Percentiles rank a stretch among this genome's conserved stretches.
phyloP scores from a whole-genome alignment of 1,140 invertebrate genomes.

The Homarus americanus region DNA sequence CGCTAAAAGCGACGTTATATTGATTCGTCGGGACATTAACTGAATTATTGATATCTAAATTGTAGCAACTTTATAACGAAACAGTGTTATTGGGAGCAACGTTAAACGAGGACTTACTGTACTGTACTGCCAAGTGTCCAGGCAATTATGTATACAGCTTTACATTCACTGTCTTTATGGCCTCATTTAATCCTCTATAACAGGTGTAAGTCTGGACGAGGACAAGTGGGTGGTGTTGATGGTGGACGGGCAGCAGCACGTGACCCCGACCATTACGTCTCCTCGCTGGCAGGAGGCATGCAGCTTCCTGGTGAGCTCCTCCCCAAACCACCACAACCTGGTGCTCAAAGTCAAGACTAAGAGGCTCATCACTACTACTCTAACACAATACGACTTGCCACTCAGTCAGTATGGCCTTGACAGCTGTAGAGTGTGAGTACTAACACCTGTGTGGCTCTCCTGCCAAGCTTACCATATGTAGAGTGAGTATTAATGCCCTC shows the following conservation, averaged over 20 bases:
- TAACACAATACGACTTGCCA: conserved; percentile 80
- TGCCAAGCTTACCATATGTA: neutral
- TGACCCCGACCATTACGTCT: conserved; percentile 77
- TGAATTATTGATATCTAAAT: too few species aligned
- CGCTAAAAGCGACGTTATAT: too few species aligned
- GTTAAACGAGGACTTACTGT: too few species aligned
- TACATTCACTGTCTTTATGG: too few species aligned
- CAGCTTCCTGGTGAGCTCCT: conserved; percentile 80
- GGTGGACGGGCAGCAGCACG: conserved; percentile 79
- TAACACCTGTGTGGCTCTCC: conserved; percentile 17
- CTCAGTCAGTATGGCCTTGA: conserved; percentile 80
- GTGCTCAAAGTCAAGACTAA: conserved; percentile 80
- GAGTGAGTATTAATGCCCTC: too few species aligned
- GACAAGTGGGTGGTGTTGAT: conserved; percentile 79
- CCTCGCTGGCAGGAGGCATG: conserved; percentile 80
- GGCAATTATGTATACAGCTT: too few species aligned
- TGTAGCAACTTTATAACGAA: too few species aligned
- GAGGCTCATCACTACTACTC: conserved; percentile 80
- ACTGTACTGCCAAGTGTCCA: too few species aligned
- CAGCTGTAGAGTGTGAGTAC: conserved; percentile 79
- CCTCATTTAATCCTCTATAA: too few species aligned
- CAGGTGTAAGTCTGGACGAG: conserved; percentile 76
- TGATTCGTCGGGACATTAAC: too few species aligned
- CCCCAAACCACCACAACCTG: conserved; percentile 79
- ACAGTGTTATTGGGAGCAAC: too few species aligned